Evolutionary conservation across 2,797 vertebrate species (phyloP).

Genomic region (Siniperca undulata): DNA sequence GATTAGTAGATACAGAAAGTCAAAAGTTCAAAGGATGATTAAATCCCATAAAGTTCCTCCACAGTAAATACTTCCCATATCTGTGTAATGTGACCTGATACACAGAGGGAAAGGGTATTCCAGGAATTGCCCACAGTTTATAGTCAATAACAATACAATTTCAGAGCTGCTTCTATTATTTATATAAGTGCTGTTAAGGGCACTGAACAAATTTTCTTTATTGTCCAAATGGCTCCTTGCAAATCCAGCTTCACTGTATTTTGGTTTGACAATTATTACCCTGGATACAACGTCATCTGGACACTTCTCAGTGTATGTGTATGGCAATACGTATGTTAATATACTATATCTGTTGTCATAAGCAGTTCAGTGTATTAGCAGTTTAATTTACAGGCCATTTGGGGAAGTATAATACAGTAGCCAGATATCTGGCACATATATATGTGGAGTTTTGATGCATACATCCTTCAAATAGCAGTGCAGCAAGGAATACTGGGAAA

Average conservation of each 20-base stretch:
- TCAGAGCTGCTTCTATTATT: constrained; percentile 66
- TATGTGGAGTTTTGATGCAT: constrained; percentile 38
- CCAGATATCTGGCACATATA: too few species aligned
- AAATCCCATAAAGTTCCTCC: constrained; percentile 37
- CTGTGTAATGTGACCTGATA: constrained; percentile 43
- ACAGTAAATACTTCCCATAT: constrained; percentile 36
- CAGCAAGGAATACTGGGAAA: constrained; percentile 50
- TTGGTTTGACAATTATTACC: constrained; percentile 59
- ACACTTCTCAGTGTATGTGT: constrained; percentile 44
- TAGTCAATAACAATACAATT: constrained; percentile 66
- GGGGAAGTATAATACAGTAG: constrained; percentile 37
- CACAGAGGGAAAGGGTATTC: constrained; percentile 40
- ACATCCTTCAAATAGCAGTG: constrained; percentile 42
- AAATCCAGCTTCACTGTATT: constrained; percentile 54
- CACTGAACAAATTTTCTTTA: constrained; percentile 67
- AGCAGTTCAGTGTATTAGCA: constrained; percentile 46
- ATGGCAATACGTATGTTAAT: constrained; percentile 56
- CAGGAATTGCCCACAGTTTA: constrained; percentile 42
- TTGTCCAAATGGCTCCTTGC: constrained; percentile 59
- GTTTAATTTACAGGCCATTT: constrained; percentile 63
- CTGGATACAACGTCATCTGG: constrained; percentile 43
- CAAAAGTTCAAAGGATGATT: constrained; percentile 63
- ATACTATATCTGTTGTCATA: constrained; percentile 46
- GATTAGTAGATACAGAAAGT: constrained; percentile 42
- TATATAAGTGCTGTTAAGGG: constrained; percentile 65